Evolutionary conservation across 2,888 invertebrate species (phyloP).

Genomic region (Acrocera orbiculus): DNA sequence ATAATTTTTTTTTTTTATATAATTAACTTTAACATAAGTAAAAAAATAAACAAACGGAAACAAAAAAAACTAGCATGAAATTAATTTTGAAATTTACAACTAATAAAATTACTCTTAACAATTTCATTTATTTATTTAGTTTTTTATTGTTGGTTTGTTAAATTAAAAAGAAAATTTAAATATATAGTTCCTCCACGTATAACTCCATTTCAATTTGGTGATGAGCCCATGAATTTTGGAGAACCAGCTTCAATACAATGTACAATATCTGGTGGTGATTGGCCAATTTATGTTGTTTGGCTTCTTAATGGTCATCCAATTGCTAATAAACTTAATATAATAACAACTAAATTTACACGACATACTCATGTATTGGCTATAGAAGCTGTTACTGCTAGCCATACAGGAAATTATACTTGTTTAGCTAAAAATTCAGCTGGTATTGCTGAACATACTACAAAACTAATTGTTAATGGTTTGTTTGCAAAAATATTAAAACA

Average conservation of each 20-base stretch:
- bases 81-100: too few relatives aligned
- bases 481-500: not conserved
- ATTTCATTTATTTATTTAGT: too few relatives aligned
- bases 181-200: slow-evolving; percentile 49
- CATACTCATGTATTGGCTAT: slow-evolving; percentile 36
- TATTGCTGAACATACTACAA: slow-evolving; percentile 35
- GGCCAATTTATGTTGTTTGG: slow-evolving; percentile 39
- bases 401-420: slow-evolving; percentile 46
- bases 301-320: slow-evolving; percentile 33
- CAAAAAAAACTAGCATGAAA: too few relatives aligned
- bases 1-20: not conserved
- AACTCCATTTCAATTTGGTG: slow-evolving; percentile 55
- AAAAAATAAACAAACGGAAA: too few relatives aligned
- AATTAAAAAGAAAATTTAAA: not conserved
- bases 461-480: slow-evolving; percentile 41
- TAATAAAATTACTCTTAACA: too few relatives aligned
- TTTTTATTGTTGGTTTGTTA: slow-evolving; percentile 9
- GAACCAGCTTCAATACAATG: slow-evolving; percentile 47
- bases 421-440: slow-evolving; percentile 43
- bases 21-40: not conserved
- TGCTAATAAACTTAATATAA: slow-evolving; percentile 16
- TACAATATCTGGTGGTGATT: slow-evolving; percentile 34
- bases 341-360: slow-evolving; percentile 17
- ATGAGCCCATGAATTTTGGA: slow-evolving; percentile 54
- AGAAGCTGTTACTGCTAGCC: slow-evolving; percentile 40